Conservation (phyloP, 2,888 invertebrate species). For the Habroteleia sp. region DNA sequence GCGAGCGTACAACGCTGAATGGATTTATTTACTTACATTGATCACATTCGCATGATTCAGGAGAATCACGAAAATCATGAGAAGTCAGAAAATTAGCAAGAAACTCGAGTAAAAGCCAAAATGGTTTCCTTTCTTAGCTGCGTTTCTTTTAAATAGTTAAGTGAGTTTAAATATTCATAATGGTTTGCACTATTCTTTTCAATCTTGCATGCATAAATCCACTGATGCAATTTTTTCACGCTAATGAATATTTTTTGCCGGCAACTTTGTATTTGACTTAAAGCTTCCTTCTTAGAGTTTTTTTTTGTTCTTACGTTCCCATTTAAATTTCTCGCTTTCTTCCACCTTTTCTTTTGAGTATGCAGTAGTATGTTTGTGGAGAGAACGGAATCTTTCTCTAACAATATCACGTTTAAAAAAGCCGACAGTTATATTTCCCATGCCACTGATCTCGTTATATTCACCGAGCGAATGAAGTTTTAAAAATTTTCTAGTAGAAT, state of each 20-base stretch:
- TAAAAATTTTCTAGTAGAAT: constrained; percentile 1
- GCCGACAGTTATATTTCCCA: constrained; percentile 28
- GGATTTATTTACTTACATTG: too few relatives aligned
- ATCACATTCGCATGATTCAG: too few relatives aligned
- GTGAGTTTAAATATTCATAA: constrained; percentile 53
- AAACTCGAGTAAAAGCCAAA: constrained; percentile 5
- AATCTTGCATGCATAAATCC: constrained; percentile 46
- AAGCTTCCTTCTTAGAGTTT: constrained; percentile 21
- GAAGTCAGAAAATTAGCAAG: constrained; percentile 5
- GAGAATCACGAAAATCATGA: too few relatives aligned
- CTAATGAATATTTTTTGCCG: constrained; percentile 54
- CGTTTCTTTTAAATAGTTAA: constrained; percentile 36
- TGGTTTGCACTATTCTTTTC: constrained; percentile 47
- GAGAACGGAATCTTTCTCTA: constrained; percentile 33
- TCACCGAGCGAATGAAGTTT: constrained; percentile 20
- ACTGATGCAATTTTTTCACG: constrained; percentile 37
- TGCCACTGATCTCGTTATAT: constrained; percentile 42
- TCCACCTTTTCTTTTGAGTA: constrained; percentile 37
- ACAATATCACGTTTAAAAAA: constrained; percentile 49
- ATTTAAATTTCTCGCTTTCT: constrained; percentile 53
- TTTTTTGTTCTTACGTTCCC: constrained; percentile 45
- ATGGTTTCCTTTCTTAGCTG: constrained; percentile 11
- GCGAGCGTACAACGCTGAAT: neutral
- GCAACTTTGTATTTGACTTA: constrained; percentile 50
- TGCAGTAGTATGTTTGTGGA: constrained; percentile 48